A percentile compares a stretch with the other conserved stretches of the same genome.
These are phyloP conservation scores for Melanotaenia nigrans DNA, from an alignment of 2,797 vertebrate genomes.

Conservation along the genomic window DNA sequence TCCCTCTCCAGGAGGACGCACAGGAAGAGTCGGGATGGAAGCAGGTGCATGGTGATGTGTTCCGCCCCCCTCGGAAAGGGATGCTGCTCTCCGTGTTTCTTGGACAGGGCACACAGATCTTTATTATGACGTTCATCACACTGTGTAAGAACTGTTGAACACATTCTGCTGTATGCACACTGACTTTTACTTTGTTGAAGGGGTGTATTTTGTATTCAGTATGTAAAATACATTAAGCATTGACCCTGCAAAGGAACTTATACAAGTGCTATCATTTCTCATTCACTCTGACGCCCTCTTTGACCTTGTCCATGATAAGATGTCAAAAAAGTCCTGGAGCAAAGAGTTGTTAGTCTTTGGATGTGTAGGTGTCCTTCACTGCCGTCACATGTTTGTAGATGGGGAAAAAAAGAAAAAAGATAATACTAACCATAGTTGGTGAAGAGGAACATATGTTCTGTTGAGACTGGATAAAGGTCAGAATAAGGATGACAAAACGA, in stretches of 20 bases:
- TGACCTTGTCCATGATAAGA: neutral
- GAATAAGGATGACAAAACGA: neutral
- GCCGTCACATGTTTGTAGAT: neutral
- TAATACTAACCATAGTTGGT: neutral
- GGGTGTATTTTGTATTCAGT: neutral
- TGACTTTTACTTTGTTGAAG: neutral
- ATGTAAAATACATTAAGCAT: neutral
- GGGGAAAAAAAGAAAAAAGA: neutral
- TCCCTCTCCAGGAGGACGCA: conserved; percentile 84
- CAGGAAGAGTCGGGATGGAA: conserved; percentile 95
- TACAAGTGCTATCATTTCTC: neutral
- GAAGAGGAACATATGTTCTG: neutral
- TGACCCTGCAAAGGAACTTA: neutral
- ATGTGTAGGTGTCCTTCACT: neutral
- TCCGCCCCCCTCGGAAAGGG: conserved; percentile 88
- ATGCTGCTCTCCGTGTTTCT: conserved; percentile 93
- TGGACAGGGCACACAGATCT: conserved; percentile 93
- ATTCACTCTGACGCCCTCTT: neutral
- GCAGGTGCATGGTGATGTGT: conserved; percentile 90
- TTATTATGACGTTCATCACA: conserved; percentile 94
- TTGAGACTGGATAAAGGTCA: neutral
- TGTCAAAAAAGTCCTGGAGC: neutral
- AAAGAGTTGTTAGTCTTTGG: neutral
- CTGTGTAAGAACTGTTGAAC: conserved; percentile 83
- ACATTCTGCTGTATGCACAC: neutral